phyloP scores from a whole-genome alignment of 2,888 invertebrate genomes.

The Drosophila paramelanica region DNA sequence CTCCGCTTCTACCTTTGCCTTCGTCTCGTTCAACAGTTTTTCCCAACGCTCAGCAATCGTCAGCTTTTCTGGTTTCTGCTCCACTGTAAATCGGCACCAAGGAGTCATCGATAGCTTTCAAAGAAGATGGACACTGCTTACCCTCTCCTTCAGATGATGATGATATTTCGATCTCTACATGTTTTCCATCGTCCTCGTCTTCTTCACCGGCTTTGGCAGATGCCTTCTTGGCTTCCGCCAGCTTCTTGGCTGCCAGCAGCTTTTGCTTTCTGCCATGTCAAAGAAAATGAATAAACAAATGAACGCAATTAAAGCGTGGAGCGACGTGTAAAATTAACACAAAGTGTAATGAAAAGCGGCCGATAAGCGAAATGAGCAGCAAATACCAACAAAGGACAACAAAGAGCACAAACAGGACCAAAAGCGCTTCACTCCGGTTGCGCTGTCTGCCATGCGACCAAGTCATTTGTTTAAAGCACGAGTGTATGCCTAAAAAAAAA shows the following conservation, averaged over 20 bases:
- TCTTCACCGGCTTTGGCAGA: constrained; percentile 43
- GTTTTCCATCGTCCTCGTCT: constrained; percentile 48
- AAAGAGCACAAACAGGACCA: constrained; percentile 42
- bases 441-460: constrained; percentile 43
- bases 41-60: constrained; percentile 87
- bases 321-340: constrained; percentile 75
- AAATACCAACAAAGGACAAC: constrained; percentile 60
- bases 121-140: constrained; percentile 21
- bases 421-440: constrained; percentile 34
- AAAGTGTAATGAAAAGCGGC: constrained; percentile 81
- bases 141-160: constrained; percentile 75
- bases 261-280: constrained; percentile 57
- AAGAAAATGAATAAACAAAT: constrained; percentile 56
- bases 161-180: constrained; percentile 13
- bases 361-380: constrained; percentile 81
- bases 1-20: constrained; percentile 85
- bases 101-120: not conserved
- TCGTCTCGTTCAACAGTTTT: constrained; percentile 86
- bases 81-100: constrained; percentile 34
- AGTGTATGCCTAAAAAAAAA: constrained; percentile 36
- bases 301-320: constrained; percentile 65
- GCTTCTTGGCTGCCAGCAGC: constrained; percentile 58
- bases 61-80: constrained; percentile 80
- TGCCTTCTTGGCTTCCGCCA: constrained; percentile 54
- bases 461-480: constrained; percentile 72